phyloP scores from a whole-genome alignment of 2,797 vertebrate species.

The Australoheros facetus region DNA sequence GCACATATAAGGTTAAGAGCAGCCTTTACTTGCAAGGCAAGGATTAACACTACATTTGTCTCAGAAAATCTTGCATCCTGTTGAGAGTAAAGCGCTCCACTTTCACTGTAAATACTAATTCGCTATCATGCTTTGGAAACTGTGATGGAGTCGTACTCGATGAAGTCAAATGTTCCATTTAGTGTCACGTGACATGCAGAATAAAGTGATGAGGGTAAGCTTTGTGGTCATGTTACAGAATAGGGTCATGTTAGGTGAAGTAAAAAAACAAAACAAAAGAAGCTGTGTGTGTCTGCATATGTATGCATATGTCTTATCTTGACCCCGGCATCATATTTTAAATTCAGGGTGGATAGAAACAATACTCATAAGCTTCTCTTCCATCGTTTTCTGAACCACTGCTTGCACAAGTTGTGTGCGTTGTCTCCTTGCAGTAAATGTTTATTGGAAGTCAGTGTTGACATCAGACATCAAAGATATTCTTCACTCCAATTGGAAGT shows the following conservation, averaged over 20 bases:
- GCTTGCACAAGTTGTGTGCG: neutral
- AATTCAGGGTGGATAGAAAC: too few species aligned
- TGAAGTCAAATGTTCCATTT: neutral
- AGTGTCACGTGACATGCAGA: neutral
- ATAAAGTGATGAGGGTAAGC: neutral
- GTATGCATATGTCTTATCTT: too few species aligned
- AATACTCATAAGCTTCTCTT: neutral
- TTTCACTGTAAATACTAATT: neutral
- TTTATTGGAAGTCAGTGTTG: neutral
- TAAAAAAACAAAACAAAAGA: neutral
- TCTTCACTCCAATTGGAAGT: neutral
- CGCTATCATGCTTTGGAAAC: conserved; percentile 7
- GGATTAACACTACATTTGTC: conserved; percentile 39
- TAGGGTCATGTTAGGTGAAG: neutral
- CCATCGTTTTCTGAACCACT: neutral
- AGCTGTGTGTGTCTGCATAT: neutral
- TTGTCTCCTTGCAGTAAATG: too few species aligned
- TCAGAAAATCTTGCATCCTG: conserved; percentile 13
- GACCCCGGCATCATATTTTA: too few species aligned
- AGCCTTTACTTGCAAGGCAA: conserved; percentile 3
- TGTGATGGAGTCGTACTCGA: conserved; percentile 17
- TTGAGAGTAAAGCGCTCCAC: neutral
- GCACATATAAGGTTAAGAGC: conserved; percentile 58
- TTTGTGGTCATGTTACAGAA: neutral
- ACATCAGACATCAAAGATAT: neutral